A percentile compares a stretch with the other conserved stretches of the same genome.
These are phyloP conservation scores for Platyura marginata DNA, from an alignment of 1,140 invertebrate genomes.

Conservation along the genomic window DNA sequence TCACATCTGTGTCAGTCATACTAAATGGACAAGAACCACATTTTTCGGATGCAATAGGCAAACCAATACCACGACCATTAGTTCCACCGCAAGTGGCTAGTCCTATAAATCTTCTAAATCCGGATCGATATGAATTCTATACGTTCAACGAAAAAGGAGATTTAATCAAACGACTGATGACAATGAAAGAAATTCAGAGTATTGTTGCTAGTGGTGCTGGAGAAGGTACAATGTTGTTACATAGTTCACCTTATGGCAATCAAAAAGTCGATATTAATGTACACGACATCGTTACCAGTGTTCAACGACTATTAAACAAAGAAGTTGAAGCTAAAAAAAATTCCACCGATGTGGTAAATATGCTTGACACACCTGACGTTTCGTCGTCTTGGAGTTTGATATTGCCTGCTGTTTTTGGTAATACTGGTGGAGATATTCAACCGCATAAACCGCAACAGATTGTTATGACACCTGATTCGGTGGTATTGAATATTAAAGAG, in stretches of 20 bases:
- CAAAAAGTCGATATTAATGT: constrained; percentile 37
- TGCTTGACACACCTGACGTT: constrained; percentile 46
- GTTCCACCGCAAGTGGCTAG: constrained; percentile 40
- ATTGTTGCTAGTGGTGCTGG: constrained; percentile 60
- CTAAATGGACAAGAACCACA: constrained; percentile 34
- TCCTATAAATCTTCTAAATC: constrained; percentile 51
- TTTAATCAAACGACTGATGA: constrained; percentile 62
- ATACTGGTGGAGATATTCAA: constrained; percentile 39
- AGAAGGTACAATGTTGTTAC: constrained; percentile 31
- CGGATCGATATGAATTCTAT: constrained; percentile 68
- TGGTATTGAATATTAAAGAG: not conserved
- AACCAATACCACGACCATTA: constrained; percentile 33
- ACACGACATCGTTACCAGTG: constrained; percentile 57
- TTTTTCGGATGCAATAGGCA: constrained; percentile 40
- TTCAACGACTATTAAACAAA: constrained; percentile 60
- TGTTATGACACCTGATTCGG: not conserved
- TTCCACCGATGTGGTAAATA: constrained; percentile 26
- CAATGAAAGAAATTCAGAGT: constrained; percentile 59
- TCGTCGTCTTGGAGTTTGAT: constrained; percentile 62
- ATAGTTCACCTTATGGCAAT: constrained; percentile 27
- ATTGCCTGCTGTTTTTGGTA: constrained; percentile 54
- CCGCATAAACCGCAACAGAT: constrained; percentile 28
- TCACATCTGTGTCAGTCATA: constrained; percentile 38
- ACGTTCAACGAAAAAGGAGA: constrained; percentile 66
- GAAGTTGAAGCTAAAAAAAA: constrained; percentile 51